A percentile compares a stretch with the other conserved stretches of the same genome.
phyloP scores from a whole-genome alignment of 1,140 invertebrate genomes.

The Steinernema khuongi region DNA sequence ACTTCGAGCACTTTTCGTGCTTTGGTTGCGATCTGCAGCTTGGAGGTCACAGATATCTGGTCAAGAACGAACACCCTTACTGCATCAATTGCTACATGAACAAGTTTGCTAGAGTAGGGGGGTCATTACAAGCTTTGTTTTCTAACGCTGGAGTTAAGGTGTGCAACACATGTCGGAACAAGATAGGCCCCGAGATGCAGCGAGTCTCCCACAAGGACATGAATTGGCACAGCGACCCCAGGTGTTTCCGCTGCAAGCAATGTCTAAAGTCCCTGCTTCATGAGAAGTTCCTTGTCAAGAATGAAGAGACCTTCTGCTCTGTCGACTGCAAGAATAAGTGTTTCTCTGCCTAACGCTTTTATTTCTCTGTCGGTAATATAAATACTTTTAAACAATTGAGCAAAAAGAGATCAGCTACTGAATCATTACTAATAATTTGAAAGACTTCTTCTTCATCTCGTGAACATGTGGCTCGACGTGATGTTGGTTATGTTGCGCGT shows the following conservation, averaged over 20 bases:
- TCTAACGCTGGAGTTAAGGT: slow-evolving; percentile 61
- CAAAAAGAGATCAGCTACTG: not conserved
- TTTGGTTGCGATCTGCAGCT: slow-evolving; percentile 75
- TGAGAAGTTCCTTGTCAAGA: not conserved
- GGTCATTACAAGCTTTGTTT: not conserved
- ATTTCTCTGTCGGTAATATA: too few relatives aligned
- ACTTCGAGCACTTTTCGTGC: slow-evolving; percentile 81
- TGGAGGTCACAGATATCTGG: slow-evolving; percentile 74
- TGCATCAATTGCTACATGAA: slow-evolving; percentile 74
- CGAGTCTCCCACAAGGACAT: slow-evolving; percentile 71
- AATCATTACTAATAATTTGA: too few relatives aligned
- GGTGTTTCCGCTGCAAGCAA: slow-evolving; percentile 65
- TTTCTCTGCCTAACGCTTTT: not conserved
- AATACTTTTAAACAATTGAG: too few relatives aligned
- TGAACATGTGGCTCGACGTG: too few relatives aligned
- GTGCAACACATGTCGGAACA: slow-evolving; percentile 68
- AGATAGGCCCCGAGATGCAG: slow-evolving; percentile 72
- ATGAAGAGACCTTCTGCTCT: not conserved
- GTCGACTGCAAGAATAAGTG: not conserved
- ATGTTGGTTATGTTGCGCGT: not conserved
- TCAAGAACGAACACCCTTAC: slow-evolving; percentile 70
- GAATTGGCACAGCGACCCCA: slow-evolving; percentile 72
- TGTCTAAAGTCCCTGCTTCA: not conserved
- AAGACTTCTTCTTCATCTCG: too few relatives aligned
- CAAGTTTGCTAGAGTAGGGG: slow-evolving; percentile 66